phyloP scores from a whole-genome alignment of 92 coral and sea anemone genomes.

The Micromussa lordhowensis region DNA sequence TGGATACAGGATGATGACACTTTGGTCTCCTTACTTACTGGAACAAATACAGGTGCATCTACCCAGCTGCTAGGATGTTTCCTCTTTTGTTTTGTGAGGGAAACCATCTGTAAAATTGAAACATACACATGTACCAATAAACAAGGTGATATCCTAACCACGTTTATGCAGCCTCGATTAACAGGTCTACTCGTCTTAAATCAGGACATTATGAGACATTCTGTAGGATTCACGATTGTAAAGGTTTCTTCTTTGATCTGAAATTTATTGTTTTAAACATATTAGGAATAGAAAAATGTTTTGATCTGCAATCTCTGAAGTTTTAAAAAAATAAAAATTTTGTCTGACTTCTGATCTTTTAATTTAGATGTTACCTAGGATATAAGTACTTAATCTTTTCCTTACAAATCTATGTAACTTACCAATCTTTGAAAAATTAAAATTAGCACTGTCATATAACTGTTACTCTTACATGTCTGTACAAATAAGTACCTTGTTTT shows the following conservation, averaged over 20 bases:
- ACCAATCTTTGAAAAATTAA: too few relatives aligned
- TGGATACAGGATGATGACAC: background rate
- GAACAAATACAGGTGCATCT: constrained; percentile 88
- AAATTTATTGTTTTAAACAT: too few relatives aligned
- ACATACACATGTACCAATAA: background rate
- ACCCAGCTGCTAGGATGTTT: constrained; percentile 74
- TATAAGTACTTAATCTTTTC: too few relatives aligned
- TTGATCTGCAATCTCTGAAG: too few relatives aligned
- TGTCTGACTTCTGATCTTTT: background rate
- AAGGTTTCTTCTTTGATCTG: too few relatives aligned
- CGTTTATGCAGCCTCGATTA: background rate
- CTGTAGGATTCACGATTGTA: background rate
- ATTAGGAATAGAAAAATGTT: too few relatives aligned
- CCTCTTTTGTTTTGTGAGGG: constrained; percentile 62
- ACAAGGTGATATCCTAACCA: background rate
- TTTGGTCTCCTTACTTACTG: constrained; percentile 60
- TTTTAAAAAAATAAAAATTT: too few relatives aligned
- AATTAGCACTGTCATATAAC: too few relatives aligned
- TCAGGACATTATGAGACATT: background rate
- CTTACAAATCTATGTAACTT: too few relatives aligned
- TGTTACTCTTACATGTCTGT: too few relatives aligned
- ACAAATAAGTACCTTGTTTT: constrained; percentile 1
- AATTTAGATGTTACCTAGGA: background rate
- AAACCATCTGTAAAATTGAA: constrained; percentile 62
- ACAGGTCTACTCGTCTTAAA: background rate